Evolutionary conservation across 2,113 vertebrate genomes (phyloP).

Genomic region (Gopherus evgoodei): DNA sequence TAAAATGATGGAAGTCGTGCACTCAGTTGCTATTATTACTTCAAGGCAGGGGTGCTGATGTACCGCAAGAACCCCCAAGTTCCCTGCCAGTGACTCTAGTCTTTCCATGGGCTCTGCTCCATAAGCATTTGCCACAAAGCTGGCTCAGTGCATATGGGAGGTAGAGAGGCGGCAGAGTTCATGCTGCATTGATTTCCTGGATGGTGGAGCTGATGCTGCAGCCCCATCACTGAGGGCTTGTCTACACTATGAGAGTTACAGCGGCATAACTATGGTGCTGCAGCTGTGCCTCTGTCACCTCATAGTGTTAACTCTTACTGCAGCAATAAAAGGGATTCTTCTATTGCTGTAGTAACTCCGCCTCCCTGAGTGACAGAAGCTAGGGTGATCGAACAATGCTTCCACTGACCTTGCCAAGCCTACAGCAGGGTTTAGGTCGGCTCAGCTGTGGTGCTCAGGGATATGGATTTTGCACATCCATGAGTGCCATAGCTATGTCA

Average conservation of each 20-base stretch:
- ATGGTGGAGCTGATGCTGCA: neutral
- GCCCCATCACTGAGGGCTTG: neutral
- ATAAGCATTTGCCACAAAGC: neutral
- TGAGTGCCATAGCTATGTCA: neutral
- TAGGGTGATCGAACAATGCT: neutral
- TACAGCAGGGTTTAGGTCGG: neutral
- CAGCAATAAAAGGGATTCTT: neutral
- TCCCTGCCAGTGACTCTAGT: neutral
- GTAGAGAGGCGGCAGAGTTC: neutral
- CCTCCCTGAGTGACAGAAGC: neutral
- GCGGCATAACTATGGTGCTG: neutral
- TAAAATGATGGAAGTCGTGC: neutral
- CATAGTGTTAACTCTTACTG: neutral
- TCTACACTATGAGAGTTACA: neutral
- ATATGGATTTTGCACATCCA: neutral
- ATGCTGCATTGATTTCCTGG: neutral
- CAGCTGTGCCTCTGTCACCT: neutral
- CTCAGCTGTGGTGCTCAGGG: neutral
- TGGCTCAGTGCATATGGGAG: neutral
- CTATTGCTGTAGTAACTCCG: neutral
- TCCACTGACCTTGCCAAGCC: neutral
- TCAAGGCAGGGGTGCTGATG: neutral
- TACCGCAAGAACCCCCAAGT: neutral
- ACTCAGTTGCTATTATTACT: neutral
- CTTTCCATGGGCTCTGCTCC: neutral